These are phyloP conservation scores for Antheraea assamensis DNA, from an alignment of 2,888 invertebrate species.

Conservation along the genomic window DNA sequence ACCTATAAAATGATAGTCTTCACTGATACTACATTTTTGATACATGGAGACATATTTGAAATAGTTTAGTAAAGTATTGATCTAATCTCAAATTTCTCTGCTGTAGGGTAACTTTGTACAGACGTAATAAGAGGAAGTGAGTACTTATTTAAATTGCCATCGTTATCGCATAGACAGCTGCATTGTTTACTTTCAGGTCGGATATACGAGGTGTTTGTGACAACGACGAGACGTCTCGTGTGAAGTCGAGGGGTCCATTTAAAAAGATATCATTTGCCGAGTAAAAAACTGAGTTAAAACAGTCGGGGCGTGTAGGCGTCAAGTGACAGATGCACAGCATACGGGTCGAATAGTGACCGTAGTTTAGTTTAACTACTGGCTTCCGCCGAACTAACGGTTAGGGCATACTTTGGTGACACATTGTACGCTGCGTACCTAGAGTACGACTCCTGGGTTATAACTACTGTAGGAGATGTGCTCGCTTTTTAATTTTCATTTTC, in stretches of 20 bases:
- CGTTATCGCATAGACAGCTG: slow-evolving; percentile 41
- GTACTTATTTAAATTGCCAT: slow-evolving; percentile 25
- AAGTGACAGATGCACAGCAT: slow-evolving; percentile 58
- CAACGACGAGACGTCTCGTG: slow-evolving; percentile 51
- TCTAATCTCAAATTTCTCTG: slow-evolving; percentile 10
- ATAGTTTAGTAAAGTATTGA: slow-evolving; percentile 7
- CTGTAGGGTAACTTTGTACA: background rate
- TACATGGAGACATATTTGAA: background rate
- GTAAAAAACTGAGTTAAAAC: slow-evolving; percentile 61
- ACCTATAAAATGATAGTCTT: background rate
- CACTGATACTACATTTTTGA: background rate
- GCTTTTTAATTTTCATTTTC: background rate
- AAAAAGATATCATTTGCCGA: slow-evolving; percentile 57
- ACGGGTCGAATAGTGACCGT: slow-evolving; percentile 71
- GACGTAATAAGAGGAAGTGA: slow-evolving; percentile 11
- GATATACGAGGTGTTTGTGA: slow-evolving; percentile 57
- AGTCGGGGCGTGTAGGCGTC: slow-evolving; percentile 64
- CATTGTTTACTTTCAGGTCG: slow-evolving; percentile 52
- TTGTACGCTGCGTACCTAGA: slow-evolving; percentile 20
- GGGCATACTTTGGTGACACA: slow-evolving; percentile 49
- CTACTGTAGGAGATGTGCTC: background rate
- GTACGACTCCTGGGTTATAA: background rate
- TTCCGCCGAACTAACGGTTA: slow-evolving; percentile 65
- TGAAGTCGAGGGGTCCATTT: slow-evolving; percentile 64
- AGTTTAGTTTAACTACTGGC: slow-evolving; percentile 74